Evolutionary conservation across 2,888 invertebrate genomes (phyloP).

Genomic region (Vesta saturnalis): DNA sequence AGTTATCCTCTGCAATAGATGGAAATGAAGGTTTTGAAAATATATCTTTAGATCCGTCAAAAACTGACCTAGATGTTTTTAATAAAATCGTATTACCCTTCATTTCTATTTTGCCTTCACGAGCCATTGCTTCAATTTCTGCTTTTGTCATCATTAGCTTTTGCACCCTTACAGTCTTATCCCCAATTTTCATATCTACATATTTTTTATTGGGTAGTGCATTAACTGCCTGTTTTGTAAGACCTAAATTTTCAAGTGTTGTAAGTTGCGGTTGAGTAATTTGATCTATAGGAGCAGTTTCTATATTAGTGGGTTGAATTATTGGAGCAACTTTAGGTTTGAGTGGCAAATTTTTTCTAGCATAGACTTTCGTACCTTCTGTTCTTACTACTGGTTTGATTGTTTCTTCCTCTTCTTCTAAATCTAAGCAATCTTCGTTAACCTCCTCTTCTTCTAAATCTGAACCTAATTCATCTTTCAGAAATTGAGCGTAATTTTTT

Average conservation of each 20-base stretch:
- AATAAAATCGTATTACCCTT: conserved; percentile 61
- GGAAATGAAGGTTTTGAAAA: background rate
- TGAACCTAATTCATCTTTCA: conserved; percentile 61
- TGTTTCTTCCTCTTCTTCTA: conserved; percentile 43
- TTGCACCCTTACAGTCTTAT: conserved; percentile 72
- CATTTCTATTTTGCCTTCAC: conserved; percentile 72
- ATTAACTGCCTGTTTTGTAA: conserved; percentile 50
- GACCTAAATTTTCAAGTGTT: conserved; percentile 49
- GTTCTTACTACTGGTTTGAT: conserved; percentile 60
- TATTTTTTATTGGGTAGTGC: conserved; percentile 53
- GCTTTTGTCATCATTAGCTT: conserved; percentile 75
- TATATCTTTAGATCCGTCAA: background rate
- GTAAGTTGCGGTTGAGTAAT: conserved; percentile 41
- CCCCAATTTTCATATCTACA: conserved; percentile 63
- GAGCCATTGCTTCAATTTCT: conserved; percentile 73
- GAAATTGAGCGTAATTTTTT: conserved; percentile 69
- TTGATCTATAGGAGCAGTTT: conserved; percentile 44
- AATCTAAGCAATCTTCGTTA: conserved; percentile 40
- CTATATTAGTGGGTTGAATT: conserved; percentile 31
- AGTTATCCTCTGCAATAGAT: background rate
- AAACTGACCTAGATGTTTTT: conserved; percentile 40
- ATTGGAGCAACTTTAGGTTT: conserved; percentile 39
- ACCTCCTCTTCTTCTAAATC: conserved; percentile 51
- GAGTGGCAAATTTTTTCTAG: conserved; percentile 43
- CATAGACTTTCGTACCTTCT: conserved; percentile 59